Evolutionary conservation across 1,140 invertebrate species (phyloP), one percentile per base, ranked within the genome.

Genomic region (Calephelis virginiensis): DNA sequence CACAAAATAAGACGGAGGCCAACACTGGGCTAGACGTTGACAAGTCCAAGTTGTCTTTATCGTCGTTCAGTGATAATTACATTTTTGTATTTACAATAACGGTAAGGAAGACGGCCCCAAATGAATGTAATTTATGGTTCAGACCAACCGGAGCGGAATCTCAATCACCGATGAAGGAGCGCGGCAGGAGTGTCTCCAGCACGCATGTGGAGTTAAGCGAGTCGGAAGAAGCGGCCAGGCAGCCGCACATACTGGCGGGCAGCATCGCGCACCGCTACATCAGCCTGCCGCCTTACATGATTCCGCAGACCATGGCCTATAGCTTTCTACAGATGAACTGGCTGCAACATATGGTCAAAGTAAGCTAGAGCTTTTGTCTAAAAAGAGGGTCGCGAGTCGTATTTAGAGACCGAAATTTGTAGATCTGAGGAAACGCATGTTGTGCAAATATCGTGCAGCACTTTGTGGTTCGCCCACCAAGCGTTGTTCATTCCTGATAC

Each of bases 261-360:
- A 72, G 81, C 17, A 71, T 63, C 59, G 74, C 81, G 37, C 85
- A 86, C 68, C 73, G 63, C 10, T 83, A 70, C 66, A 64, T 86
- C 1, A 13, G 74, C 6, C 62, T 84, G 28, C 84, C 82, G n/a
- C 45, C 60, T 11, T 77, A 64, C 73, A 80, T 80, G 74, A 74
- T 86, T 45, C 83, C 84, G 61, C 87, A 90, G 75, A 86, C 80
- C 1, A 67, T 81, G 56, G 77, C 83, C 28, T 87, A 65, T 66
- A 82, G 76, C 73, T 90, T 85, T 66, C 63, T 88, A 59, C 87
- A 90, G 13, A 90, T 90, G 87, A 74, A 87, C 69, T 83, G 77
- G 79, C 63, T 87, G 11, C 79, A 86, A 14, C 78, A 90, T 12
- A 77, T 88, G 13, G 76, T 78, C 5, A 82, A 85, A 76, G 84